Evolutionary conservation across 1,140 invertebrate genomes (phyloP).

Genomic region (Drosophila sturtevanti): DNA sequence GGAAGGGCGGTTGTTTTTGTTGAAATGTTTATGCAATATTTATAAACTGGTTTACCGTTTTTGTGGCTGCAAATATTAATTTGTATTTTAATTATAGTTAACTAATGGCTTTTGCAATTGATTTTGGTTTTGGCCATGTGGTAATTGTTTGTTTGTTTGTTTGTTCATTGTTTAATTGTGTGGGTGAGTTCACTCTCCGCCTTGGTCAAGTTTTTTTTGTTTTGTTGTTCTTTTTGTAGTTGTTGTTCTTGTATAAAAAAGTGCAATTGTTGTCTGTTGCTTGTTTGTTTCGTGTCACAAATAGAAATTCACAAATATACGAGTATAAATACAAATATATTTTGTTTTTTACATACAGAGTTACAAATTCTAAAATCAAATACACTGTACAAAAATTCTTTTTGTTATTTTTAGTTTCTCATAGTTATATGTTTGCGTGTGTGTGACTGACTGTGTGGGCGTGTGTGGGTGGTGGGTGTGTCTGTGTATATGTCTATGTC

Average conservation of each 20-base stretch:
- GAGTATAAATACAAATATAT: slow-evolving; percentile 74
- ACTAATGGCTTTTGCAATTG: slow-evolving; percentile 52
- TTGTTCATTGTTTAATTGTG: slow-evolving; percentile 35
- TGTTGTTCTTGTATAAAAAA: slow-evolving; percentile 66
- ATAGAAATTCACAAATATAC: slow-evolving; percentile 72
- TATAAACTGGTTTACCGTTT: slow-evolving; percentile 47
- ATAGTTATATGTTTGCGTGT: slow-evolving; percentile 9
- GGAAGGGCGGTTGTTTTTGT: not conserved
- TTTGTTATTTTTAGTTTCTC: slow-evolving; percentile 21
- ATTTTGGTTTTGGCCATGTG: slow-evolving; percentile 12
- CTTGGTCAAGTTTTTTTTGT: slow-evolving; percentile 52
- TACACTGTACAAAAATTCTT: slow-evolving; percentile 70
- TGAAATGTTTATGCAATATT: slow-evolving; percentile 49
- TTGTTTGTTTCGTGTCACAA: slow-evolving; percentile 53
- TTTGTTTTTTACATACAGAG: slow-evolving; percentile 46
- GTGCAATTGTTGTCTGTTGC: slow-evolving; percentile 67
- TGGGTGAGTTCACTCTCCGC: slow-evolving; percentile 46
- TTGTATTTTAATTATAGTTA: slow-evolving; percentile 46
- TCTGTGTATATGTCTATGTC: slow-evolving; percentile 19
- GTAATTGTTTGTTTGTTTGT: slow-evolving; percentile 39
- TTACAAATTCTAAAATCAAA: slow-evolving; percentile 67
- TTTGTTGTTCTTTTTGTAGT: slow-evolving; percentile 35
- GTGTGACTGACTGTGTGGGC: slow-evolving; percentile 19
- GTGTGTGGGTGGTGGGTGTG: not conserved
- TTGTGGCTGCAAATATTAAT: slow-evolving; percentile 35